Conservation (phyloP, 2,888 invertebrate genomes). For the Dynastes tityus region DNA sequence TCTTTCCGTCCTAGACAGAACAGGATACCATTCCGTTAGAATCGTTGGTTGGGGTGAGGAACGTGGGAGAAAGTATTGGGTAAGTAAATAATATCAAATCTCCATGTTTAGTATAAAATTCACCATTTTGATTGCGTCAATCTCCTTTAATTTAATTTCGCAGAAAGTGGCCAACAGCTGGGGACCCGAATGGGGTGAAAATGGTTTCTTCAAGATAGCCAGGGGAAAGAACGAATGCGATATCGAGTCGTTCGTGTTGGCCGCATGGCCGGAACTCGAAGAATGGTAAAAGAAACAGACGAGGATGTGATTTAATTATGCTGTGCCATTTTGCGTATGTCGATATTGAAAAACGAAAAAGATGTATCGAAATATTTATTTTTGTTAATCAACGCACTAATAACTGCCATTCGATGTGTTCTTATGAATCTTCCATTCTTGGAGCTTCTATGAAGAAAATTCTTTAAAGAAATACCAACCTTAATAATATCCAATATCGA, state of each 20-base stretch:
- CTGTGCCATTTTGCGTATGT: conserved; percentile 43
- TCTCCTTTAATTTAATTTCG: conserved; percentile 56
- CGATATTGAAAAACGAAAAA: conserved; percentile 42
- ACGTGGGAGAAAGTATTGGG: conserved; percentile 87
- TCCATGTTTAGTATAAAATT: conserved; percentile 3
- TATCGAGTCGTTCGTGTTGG: conserved; percentile 92
- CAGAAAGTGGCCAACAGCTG: conserved; percentile 96
- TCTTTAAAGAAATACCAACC: no score
- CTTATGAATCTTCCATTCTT: conserved; percentile 28
- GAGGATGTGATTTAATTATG: conserved; percentile 37
- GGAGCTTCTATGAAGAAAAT: background rate
- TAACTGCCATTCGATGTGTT: conserved; percentile 53
- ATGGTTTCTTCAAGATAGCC: conserved; percentile 90
- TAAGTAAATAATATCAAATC: conserved; percentile 69
- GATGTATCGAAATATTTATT: conserved; percentile 50
- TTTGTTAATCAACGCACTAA: conserved; percentile 48
- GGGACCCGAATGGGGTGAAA: conserved; percentile 94
- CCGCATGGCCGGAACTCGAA: conserved; percentile 76
- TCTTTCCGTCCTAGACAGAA: conserved; percentile 72
- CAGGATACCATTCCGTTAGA: conserved; percentile 91
- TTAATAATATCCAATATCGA: no score
- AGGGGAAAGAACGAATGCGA: conserved; percentile 90
- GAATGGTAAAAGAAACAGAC: conserved; percentile 40
- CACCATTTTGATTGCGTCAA: background rate
- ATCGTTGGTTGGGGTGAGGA: conserved; percentile 95